These are phyloP conservation scores for Regulus satrapa DNA, from an alignment of 2,113 vertebrate species.

Conservation along the genomic window DNA sequence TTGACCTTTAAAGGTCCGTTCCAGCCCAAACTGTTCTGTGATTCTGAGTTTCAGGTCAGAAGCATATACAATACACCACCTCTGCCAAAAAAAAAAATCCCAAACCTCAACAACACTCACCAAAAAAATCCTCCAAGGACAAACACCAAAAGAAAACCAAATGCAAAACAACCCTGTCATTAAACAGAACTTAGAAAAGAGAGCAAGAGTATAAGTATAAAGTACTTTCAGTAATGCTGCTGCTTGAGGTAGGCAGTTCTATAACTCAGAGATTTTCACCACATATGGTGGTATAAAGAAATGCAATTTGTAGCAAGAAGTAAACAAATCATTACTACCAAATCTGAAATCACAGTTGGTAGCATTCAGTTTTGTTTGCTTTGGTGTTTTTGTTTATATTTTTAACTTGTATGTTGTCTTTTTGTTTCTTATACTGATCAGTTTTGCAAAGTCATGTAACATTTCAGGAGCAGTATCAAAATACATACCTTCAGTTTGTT, in stretches of 20 bases:
- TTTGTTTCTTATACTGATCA: background rate
- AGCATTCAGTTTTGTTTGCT: background rate
- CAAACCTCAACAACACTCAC: background rate
- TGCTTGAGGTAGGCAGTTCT: background rate
- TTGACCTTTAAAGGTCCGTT: background rate
- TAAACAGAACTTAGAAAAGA: background rate
- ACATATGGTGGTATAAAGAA: conserved; percentile 24
- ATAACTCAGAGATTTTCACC: background rate
- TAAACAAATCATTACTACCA: conserved; percentile 11
- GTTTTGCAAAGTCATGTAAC: background rate
- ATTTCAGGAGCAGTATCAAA: background rate
- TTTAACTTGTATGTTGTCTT: background rate
- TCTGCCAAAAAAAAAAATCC: background rate
- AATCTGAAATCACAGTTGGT: conserved; percentile 24
- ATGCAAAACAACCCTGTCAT: background rate
- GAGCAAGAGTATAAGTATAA: background rate
- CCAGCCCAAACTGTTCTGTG: background rate
- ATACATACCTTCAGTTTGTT: background rate
- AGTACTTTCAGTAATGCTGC: background rate
- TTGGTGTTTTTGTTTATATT: background rate
- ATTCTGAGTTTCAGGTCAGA: background rate
- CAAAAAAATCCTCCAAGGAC: background rate
- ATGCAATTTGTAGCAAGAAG: conserved; percentile 34
- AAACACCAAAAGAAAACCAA: background rate
- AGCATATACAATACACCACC: background rate